Evolutionary conservation across 2,888 invertebrate genomes (phyloP).

Genomic region (Meiosimyza platycephala): DNA sequence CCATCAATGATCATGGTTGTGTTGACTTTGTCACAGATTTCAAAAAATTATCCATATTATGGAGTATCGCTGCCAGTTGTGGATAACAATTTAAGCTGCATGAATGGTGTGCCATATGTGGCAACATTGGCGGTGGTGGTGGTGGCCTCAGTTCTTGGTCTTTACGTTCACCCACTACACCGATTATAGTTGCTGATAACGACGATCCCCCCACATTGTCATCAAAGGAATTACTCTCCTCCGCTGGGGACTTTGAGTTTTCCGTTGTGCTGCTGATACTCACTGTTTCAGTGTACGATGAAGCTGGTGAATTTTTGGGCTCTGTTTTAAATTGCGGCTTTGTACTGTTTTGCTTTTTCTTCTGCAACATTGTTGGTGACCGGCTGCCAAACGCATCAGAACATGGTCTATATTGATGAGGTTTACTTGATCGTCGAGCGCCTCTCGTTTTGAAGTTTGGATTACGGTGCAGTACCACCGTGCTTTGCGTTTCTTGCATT

Average conservation of each 20-base stretch:
- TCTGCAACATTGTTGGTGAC: not conserved
- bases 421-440: slow-evolving; percentile 29
- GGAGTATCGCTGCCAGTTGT: not conserved
- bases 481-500: slow-evolving; percentile 16
- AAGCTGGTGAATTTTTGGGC: slow-evolving; percentile 8
- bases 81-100: not conserved
- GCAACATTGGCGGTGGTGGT: not conserved
- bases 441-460: slow-evolving; percentile 35
- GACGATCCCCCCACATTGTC: not conserved
- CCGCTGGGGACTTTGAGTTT: slow-evolving; percentile 26
- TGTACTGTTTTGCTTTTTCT: not conserved
- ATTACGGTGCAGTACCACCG: slow-evolving; percentile 38
- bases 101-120: not conserved
- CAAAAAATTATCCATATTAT: slow-evolving; percentile 17
- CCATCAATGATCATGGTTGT: too few species aligned
- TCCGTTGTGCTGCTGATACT: slow-evolving; percentile 4
- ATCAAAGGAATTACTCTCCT: slow-evolving; percentile 34
- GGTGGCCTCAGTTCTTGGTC: slow-evolving; percentile 19
- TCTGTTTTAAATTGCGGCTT: not conserved
- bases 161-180: not conserved
- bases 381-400: too few species aligned
- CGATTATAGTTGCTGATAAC: not conserved
- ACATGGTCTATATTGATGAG: not conserved
- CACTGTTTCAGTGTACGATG: not conserved
- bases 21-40: not conserved